These are phyloP conservation scores for Drosophila tsacasi DNA, from an alignment of 1,140 invertebrate genomes.

Conservation along the genomic window DNA sequence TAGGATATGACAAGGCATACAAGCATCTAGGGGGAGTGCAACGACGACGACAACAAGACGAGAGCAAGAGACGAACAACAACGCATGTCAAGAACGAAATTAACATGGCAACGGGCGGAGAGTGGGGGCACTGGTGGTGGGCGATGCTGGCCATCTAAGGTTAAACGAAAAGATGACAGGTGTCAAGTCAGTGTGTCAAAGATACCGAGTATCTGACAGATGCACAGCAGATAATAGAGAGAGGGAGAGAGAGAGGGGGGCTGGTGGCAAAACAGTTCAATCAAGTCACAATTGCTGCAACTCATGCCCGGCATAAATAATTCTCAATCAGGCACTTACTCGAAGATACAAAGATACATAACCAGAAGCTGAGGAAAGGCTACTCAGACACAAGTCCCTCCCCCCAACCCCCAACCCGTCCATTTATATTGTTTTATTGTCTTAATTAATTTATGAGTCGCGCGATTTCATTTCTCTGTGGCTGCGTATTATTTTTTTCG, in stretches of 20 bases:
- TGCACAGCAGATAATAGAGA: neutral
- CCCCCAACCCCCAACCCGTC: slow-evolving; percentile 21
- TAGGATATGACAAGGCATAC: slow-evolving; percentile 48
- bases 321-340: slow-evolving; percentile 14
- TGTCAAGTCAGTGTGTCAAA: slow-evolving; percentile 70
- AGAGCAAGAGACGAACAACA: slow-evolving; percentile 38
- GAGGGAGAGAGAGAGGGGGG: neutral
- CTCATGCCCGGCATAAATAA: slow-evolving; percentile 26
- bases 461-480: slow-evolving; percentile 59
- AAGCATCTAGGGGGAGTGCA: slow-evolving; percentile 6
- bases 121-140: neutral
- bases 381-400: neutral
- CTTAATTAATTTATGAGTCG: slow-evolving; percentile 76
- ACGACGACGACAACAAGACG: slow-evolving; percentile 51
- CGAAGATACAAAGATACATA: slow-evolving; percentile 9
- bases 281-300: slow-evolving; percentile 36
- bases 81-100: slow-evolving; percentile 61
- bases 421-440: slow-evolving; percentile 65
- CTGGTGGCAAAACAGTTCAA: slow-evolving; percentile 10
- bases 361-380: slow-evolving; percentile 4
- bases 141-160: slow-evolving; percentile 27
- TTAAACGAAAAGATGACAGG: slow-evolving; percentile 81
- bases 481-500: slow-evolving; percentile 25
- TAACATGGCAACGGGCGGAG: slow-evolving; percentile 41
- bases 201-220: slow-evolving; percentile 43